Evolutionary conservation across 2,888 invertebrate genomes (phyloP), one percentile per base, ranked within the genome.

Genomic region (Opisthograptis luteolata): DNA sequence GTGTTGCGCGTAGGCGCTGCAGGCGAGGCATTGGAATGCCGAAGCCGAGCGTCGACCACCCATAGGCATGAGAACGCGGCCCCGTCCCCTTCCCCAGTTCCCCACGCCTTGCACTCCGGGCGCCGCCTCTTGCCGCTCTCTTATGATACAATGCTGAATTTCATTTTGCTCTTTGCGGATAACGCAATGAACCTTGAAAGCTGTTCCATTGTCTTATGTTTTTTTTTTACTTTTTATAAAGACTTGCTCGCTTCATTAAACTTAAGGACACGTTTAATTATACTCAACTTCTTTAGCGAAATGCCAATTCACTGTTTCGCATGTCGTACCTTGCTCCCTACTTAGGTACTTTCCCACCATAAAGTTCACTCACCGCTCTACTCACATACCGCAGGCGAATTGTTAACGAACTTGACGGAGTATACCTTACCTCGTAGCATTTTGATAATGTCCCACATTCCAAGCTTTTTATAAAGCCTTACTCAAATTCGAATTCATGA

Each of bases 1-100:
- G 78, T 75, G 75, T 77, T 76, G 73, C 76, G 81, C 81, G 87
- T 88, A 87, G 88, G 89, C 88, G 87, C 86, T 84, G 81, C 82
- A 80, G 81, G 83, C 85, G 79, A 85, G 81, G 81, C 85, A 82
- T 84, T 84, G 89, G 90, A 90, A 90, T 90, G 89, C 79, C 88
- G 88, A 88, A 86, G 89, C 87, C 84, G 84, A 84, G 84, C 87
- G 81, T 77, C 82, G 89, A 88, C 89, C 89, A 88, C 89, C 89
- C 89, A 87, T 82, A 86, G 87, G 83, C 89, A 85, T 88, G 89
- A 87, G 89, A 90, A 88, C 89, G 74, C 70, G 80, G 80, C 79
- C 77, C 75, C 80, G 81, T 80, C 81, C 86, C 87, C 83, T 86
- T 87, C 87, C 88, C 86, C 87, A 82, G 85, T 87, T 87, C 88